These are phyloP conservation scores for Eulithis testata DNA, from an alignment of 2,888 invertebrate species.

Conservation along the genomic window DNA sequence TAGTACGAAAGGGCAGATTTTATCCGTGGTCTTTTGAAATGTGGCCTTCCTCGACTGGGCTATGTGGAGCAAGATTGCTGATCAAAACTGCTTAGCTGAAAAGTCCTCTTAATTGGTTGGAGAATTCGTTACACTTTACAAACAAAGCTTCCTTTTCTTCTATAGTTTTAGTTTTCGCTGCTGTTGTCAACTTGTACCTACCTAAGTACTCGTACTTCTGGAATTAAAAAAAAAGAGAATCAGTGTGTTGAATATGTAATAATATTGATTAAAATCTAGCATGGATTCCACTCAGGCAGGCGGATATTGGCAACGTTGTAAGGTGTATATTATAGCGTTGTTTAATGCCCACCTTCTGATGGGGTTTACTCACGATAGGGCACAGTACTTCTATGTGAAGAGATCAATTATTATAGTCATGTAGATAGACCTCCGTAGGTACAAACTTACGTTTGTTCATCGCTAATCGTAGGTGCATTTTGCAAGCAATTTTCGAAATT, in stretches of 20 bases:
- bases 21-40: slow-evolving; percentile 33
- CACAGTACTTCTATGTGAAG: background rate
- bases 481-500: too few relatives aligned
- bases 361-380: slow-evolving; percentile 3
- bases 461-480: too few relatives aligned
- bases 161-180: too few relatives aligned
- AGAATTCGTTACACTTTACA: too few relatives aligned
- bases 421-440: too few relatives aligned
- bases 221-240: background rate
- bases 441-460: background rate
- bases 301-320: slow-evolving; percentile 7
- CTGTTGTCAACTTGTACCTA: too few relatives aligned
- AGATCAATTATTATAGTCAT: too few relatives aligned
- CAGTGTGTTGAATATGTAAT: background rate
- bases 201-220: too few relatives aligned
- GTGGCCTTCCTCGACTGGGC: slow-evolving; percentile 17
- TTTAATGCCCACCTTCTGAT: slow-evolving; percentile 4
- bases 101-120: background rate
- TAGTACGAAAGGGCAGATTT: slow-evolving; percentile 42
- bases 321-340: slow-evolving; percentile 3
- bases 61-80: background rate
- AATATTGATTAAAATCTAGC: slow-evolving; percentile 1
- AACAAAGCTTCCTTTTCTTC: too few relatives aligned
- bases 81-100: background rate
- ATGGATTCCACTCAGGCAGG: background rate